Base-by-base conservation (phyloP, 1,140 invertebrate species). In the Saccostrea glomerata region DNA sequence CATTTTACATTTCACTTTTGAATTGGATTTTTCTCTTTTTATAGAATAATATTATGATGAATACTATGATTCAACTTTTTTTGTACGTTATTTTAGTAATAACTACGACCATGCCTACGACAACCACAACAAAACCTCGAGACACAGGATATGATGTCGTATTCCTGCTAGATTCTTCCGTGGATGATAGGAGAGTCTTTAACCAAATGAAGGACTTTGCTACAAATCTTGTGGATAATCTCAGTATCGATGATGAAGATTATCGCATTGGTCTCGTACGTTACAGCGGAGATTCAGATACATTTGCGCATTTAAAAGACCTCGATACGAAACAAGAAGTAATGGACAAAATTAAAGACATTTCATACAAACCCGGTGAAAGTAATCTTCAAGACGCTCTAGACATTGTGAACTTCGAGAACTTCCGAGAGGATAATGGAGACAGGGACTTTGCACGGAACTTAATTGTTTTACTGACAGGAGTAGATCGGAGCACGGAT, bases 91-190 rank as follows among this genome's bases (percentile, higher is more conserved):
- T 25, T 73, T 73, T 12, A 73, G 30, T 54, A 85, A 58, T 63
- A 82, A 89, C 85, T 20, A 89, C 88, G 12, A 30, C 86, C 1
- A 70, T 30, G 23, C 54, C 84, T 36, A 82, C 70, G 9, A 86
- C 77, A 36, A 36, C 86, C 6, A 56, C 58, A 56, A 60, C 84
- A 60, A 82, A 83, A 12, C 63, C 84, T 17, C 86, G 73, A 23
- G 89, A 90, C 0, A 85, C 83, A 25, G 93, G 93, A 25, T 91
- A 90, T 86, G 91, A 96, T 94, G 54, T 94, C 3, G 87, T 94
- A 12, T 89, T 94, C 58, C 91, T 94, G 54, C 82, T 94, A 13
- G 94, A 94, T 82, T 92, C 92, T 1, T 92, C 93, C 1, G 93
- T 92, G 12, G 90, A 86, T 77, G 87, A 90, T 25, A 87, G 86